Base-by-base conservation (phyloP, 2,888 invertebrate genomes). In the Azorinus chamasolen region DNA sequence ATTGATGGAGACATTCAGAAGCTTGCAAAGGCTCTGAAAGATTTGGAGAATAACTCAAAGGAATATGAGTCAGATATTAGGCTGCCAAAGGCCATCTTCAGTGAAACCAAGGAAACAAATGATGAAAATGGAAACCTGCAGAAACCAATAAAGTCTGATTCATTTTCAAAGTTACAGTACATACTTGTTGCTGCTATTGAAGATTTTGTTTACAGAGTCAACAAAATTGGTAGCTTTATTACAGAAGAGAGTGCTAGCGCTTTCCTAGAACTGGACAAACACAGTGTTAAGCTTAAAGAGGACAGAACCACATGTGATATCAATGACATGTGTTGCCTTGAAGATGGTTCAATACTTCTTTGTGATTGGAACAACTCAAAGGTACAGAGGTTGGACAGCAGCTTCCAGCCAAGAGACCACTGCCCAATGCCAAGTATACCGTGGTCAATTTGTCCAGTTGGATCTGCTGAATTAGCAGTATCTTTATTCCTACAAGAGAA, bases 281-380 rank as follows among this genome's bases (percentile, higher is more conserved):
- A 32, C 10, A 32, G 10, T 32, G 32, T 69, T 1, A 25, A 46
- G 24, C 39, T 41, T 5, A 39, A 45, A 46, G 16, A n/a, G 16
- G 69, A 69, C 24, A 45, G 18, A 24, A 22, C 55, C 43, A 12
- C 37, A n/a, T 69, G 69, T 55, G 69, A 69, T 54, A 69, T 69
- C 24, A 69, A 54, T 20, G 41, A 61, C 41, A 45, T 39, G 5
- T 69, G 69, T 39, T 10, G 22, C 4, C 32, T 69, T 51, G 20
- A 20, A 4, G 69, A 69, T 48, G 69, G 69, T 25, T 27, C 69
- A 10, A 37, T 69, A 8, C 5, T 69, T 14, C 18, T 69, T 4
- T 20, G 61, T 24, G 69, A 69, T 27, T 69, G 55, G 54, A 69
- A 62, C 27, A 69, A 69, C 39, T 50, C 32, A 14, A 61, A 62